A percentile compares a stretch with the other conserved stretches of the same genome.
phyloP scores from a whole-genome alignment of 1,140 invertebrate genomes.

The Holcopasites calliopsidis region DNA sequence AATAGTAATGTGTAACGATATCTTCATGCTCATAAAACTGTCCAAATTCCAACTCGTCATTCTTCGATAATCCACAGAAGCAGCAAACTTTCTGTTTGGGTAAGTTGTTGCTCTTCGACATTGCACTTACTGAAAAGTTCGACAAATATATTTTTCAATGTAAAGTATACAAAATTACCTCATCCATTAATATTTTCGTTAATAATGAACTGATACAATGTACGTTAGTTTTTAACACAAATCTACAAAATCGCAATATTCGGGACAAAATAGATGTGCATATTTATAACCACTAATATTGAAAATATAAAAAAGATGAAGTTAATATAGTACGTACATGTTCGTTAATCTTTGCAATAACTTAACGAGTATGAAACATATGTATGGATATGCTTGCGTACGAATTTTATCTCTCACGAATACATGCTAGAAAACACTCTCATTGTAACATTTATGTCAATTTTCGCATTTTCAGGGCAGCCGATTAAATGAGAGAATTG shows the following conservation, averaged over 20 bases:
- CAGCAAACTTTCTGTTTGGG: conserved; percentile 65
- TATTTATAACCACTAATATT: neutral
- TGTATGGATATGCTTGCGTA: neutral
- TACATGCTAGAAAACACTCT: neutral
- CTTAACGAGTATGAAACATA: neutral
- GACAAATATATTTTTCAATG: neutral
- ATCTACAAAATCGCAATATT: neutral
- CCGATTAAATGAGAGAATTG: neutral
- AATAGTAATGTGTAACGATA: conserved; percentile 81
- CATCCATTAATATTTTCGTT: neutral
- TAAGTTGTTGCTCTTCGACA: neutral
- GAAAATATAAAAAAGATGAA: neutral
- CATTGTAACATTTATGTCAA: no score
- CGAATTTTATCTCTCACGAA: neutral
- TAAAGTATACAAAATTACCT: neutral
- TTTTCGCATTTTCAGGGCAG: neutral
- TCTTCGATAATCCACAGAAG: conserved; percentile 77
- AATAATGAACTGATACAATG: neutral
- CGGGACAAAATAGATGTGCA: neutral
- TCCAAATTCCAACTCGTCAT: conserved; percentile 80
- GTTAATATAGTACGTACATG: neutral
- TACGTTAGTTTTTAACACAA: neutral
- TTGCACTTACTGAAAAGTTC: neutral
- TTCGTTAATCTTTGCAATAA: neutral
- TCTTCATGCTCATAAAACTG: conserved; percentile 77